Evolutionary conservation across 2,888 invertebrate genomes (phyloP), one percentile per base, ranked within the genome.

Genomic region (Phyllotreta striolata): DNA sequence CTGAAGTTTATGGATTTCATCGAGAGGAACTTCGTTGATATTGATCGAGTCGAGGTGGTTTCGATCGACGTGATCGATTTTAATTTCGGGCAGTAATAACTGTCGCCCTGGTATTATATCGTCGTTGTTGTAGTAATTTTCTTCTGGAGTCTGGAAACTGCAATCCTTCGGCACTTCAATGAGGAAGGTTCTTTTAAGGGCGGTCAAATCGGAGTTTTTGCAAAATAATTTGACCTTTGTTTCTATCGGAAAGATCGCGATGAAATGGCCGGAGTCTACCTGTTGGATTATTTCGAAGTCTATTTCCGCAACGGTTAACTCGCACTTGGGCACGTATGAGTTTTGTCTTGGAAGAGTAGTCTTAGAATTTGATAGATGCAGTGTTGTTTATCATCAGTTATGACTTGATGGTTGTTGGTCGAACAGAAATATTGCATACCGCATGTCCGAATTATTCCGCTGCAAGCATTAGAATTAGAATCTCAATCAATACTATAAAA

Each of bases 301-400:
- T 44, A 44, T 44, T n/a, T 9, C 6, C 6, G 14, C 44, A 14
- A 9, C 2, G 7, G n/a, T 24, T 24, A 44, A 14, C 14, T 44
- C 44, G 44, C 44, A 44, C 7, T 9, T 44, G 6, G 44, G 10
- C 2, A 12, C 10, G 10, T 10, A 2, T 44, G 10, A 7, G 10
- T 44, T 44, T 10, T 44, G 10, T n/a, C n/a, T n/a, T n/a, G n/a
- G n/a, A n/a, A n/a, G n/a, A n/a, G n/a, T 10, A 44, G 44, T 10
- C 12, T 12, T 1, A 44, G 44, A 6, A 44, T 10, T 44, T 44
- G 44, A 2, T 44, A 14, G 44, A 44, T 44, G 44, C 44, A 44
- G 4, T 44, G 1, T 7, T 44, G 12, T 10, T 7, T 44, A 10
- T 12, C 14, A 4, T 6, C 14, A 24, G 24, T 4, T 9, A 13